Percentiles rank a stretch among this genome's conserved stretches.
These are phyloP conservation scores for Hylaeus volcanicus DNA, from an alignment of 1,140 invertebrate genomes.

Conservation along the genomic window DNA sequence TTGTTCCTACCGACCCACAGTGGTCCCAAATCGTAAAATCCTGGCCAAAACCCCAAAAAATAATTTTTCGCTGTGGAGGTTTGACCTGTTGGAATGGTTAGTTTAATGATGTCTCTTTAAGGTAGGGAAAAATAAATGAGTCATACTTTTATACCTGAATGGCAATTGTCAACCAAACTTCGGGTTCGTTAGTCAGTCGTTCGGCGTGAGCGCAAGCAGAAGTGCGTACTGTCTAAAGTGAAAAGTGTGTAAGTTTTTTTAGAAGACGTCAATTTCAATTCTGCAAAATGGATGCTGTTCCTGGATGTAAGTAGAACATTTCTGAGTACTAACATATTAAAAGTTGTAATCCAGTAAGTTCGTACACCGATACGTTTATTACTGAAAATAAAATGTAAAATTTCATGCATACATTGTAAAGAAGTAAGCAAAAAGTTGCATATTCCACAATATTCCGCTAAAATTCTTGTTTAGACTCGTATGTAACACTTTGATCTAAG, in stretches of 20 bases:
- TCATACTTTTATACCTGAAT: no score
- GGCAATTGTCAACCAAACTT: no score
- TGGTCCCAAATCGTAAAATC: constrained; percentile 1
- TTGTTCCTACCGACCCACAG: not conserved
- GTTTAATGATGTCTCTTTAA: no score
- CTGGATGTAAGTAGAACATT: not conserved
- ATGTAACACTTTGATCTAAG: not conserved
- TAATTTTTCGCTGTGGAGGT: no score
- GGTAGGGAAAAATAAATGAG: no score
- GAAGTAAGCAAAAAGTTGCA: not conserved
- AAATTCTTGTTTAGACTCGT: not conserved
- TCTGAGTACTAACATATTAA: not conserved
- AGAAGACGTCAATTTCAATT: not conserved
- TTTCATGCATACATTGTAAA: not conserved
- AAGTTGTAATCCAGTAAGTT: not conserved
- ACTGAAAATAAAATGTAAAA: not conserved
- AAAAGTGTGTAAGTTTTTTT: not conserved
- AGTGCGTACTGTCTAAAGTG: not conserved
- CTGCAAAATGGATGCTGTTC: not conserved
- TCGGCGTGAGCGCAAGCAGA: no score
- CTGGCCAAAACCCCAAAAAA: not conserved
- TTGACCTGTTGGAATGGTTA: no score
- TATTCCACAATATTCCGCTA: not conserved
- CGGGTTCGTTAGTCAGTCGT: no score
- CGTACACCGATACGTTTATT: not conserved